A percentile compares a stretch with the other conserved stretches of the same genome.
These are phyloP conservation scores for Phorcus lineatus DNA, from an alignment of 2,888 invertebrate genomes.

Conservation along the genomic window DNA sequence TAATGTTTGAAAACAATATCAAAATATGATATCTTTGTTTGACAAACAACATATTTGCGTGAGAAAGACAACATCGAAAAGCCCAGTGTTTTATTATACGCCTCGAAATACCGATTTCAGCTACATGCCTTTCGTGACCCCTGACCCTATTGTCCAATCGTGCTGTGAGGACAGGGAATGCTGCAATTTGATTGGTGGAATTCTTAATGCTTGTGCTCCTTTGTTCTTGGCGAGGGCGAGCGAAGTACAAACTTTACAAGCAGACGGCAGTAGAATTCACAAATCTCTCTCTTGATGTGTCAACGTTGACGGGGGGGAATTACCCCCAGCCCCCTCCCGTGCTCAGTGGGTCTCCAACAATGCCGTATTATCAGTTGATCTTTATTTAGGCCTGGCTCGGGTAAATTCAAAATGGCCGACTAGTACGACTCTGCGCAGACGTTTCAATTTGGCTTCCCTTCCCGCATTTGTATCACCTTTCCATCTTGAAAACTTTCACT, in stretches of 20 bases:
- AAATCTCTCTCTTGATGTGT: constrained; percentile 13
- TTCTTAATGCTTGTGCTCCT: neutral
- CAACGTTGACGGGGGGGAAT: neutral
- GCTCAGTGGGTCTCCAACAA: neutral
- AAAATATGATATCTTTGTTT: no score
- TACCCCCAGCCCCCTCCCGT: neutral
- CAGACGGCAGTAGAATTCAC: neutral
- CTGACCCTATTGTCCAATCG: constrained; percentile 22
- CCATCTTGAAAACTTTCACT: no score
- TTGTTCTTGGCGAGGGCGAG: neutral
- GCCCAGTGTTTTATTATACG: no score
- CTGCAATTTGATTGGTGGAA: constrained; percentile 1
- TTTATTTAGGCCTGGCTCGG: no score
- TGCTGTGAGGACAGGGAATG: constrained; percentile 15
- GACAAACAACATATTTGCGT: no score
- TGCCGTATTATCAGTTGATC: no score
- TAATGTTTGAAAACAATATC: no score
- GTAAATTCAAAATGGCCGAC: no score
- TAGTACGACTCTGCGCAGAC: no score
- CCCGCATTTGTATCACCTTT: no score
- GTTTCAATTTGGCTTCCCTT: no score
- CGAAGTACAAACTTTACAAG: constrained; percentile 5
- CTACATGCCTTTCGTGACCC: neutral
- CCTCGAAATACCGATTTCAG: neutral
- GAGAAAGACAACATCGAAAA: no score